These are phyloP conservation scores for Mizuhopecten yessoensis DNA, from an alignment of 1,140 invertebrate genomes.

Conservation along the genomic window DNA sequence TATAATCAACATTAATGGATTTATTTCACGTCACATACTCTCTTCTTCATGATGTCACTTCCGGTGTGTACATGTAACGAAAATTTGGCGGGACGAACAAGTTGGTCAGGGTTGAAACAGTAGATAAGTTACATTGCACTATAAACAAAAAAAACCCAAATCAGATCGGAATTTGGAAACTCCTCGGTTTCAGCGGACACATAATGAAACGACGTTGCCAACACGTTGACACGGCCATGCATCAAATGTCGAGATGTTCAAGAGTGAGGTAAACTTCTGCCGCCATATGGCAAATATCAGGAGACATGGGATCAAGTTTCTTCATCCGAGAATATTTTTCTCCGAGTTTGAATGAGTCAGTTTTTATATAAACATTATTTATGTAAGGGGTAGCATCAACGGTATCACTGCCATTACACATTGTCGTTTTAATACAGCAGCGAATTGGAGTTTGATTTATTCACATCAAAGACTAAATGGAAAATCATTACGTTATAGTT, in stretches of 20 bases:
- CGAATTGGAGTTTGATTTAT: background rate
- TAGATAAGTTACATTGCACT: background rate
- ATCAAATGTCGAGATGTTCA: background rate
- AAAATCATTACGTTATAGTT: too few relatives aligned
- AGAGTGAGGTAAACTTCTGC: constrained; percentile 12
- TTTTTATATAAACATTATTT: constrained; percentile 23
- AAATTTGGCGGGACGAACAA: background rate
- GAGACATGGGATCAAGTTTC: background rate
- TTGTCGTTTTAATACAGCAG: background rate
- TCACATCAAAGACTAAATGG: too few relatives aligned
- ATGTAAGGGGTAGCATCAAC: background rate
- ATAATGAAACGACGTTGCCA: constrained; percentile 10
- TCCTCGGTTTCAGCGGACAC: background rate
- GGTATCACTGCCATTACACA: background rate
- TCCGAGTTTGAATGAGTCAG: constrained; percentile 1
- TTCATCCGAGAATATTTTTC: background rate
- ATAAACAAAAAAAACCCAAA: background rate
- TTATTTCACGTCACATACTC: too few relatives aligned
- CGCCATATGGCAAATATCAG: constrained; percentile 33
- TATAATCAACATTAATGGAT: too few relatives aligned
- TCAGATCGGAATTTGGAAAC: background rate
- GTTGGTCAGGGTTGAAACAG: background rate
- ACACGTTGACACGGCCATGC: background rate
- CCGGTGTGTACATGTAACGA: too few relatives aligned
- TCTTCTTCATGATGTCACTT: too few relatives aligned